A percentile compares a stretch with the other conserved stretches of the same genome.
Evolutionary conservation across 2,797 vertebrate genomes (phyloP).

Genomic region (Leptatherina wallacei): DNA sequence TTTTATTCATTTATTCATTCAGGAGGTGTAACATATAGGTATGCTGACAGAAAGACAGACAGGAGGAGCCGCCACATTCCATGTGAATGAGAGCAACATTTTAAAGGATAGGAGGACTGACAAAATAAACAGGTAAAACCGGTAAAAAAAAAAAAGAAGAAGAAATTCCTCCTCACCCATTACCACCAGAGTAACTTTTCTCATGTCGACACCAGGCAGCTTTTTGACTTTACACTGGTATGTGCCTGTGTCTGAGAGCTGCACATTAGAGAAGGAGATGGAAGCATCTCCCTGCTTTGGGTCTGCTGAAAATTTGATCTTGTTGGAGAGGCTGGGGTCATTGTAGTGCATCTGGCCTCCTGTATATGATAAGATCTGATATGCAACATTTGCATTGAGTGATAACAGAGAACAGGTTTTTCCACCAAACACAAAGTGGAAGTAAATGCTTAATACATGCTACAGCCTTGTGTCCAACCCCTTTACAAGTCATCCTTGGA

Average conservation of each 20-base stretch:
- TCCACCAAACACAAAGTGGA: slow-evolving; percentile 24
- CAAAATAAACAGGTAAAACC: slow-evolving; percentile 67
- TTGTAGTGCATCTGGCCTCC: slow-evolving; percentile 79
- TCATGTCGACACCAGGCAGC: slow-evolving; percentile 85
- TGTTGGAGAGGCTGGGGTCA: slow-evolving; percentile 74
- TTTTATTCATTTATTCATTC: neutral
- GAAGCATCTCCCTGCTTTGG: slow-evolving; percentile 88
- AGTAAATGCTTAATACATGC: slow-evolving; percentile 6
- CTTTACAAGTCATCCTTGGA: neutral
- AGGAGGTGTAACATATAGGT: neutral
- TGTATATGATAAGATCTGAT: slow-evolving; percentile 88
- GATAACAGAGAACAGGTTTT: slow-evolving; percentile 46
- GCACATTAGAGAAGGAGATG: slow-evolving; percentile 80
- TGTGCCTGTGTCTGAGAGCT: slow-evolving; percentile 84
- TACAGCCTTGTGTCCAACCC: slow-evolving; percentile 1
- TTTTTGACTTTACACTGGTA: slow-evolving; percentile 96
- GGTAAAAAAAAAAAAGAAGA: slow-evolving; percentile 26
- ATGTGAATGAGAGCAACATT: slow-evolving; percentile 8
- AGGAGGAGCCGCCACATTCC: slow-evolving; percentile 44
- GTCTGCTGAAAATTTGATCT: slow-evolving; percentile 80
- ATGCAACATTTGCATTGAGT: slow-evolving; percentile 46
- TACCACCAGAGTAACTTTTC: slow-evolving; percentile 88
- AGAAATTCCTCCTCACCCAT: slow-evolving; percentile 82
- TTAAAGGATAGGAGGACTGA: slow-evolving; percentile 5
- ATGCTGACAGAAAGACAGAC: neutral